Conservation (phyloP, 2,113 vertebrate genomes). For the Peromyscus californicus region DNA sequence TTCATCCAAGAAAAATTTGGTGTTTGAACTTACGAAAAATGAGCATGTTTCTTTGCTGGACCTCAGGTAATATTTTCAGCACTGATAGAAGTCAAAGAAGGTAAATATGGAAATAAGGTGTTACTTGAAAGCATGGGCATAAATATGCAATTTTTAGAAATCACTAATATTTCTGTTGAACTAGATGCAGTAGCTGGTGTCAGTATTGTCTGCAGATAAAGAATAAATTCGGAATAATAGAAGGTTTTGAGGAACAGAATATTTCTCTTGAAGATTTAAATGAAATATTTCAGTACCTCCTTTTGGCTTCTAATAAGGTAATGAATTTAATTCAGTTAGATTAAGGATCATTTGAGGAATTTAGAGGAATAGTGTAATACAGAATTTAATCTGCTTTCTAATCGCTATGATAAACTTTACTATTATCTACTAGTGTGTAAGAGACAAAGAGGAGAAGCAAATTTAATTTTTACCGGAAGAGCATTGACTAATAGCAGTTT, state of each 20-base stretch:
- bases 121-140: constrained; percentile 74
- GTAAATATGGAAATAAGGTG: constrained; percentile 75
- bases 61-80: constrained; percentile 69
- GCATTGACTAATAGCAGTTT: background rate
- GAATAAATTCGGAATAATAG: constrained; percentile 4
- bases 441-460: background rate
- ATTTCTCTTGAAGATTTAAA: background rate
- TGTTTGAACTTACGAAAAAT: constrained; percentile 59
- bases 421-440: background rate
- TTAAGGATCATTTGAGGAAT: background rate
- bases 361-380: background rate
- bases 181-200: background rate
- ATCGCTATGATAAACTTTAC: background rate
- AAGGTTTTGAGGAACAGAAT: background rate
- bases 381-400: background rate
- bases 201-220: background rate
- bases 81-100: constrained; percentile 59
- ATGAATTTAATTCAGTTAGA: background rate
- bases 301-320: background rate
- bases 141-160: constrained; percentile 69
- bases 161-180: constrained; percentile 57
- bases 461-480: background rate
- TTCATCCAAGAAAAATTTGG: constrained; percentile 53
- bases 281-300: background rate
- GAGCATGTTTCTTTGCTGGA: constrained; percentile 62